These are phyloP conservation scores for Calephelis perditalis DNA, from an alignment of 2,888 invertebrate genomes.

Conservation along the genomic window DNA sequence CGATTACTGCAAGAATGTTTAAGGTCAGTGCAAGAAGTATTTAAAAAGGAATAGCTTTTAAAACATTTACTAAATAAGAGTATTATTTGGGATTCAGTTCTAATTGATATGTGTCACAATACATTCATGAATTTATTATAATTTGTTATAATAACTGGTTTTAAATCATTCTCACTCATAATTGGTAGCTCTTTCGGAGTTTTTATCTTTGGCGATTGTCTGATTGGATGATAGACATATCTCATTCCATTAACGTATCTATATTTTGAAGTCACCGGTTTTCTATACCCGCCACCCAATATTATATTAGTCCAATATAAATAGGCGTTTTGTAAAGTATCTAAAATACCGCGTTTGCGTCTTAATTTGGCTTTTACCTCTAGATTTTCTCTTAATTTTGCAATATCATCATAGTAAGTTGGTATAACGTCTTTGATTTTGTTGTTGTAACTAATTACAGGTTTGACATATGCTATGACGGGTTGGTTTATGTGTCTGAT, in stretches of 20 bases:
- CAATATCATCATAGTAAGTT: conserved; percentile 33
- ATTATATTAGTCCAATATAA: conserved; percentile 55
- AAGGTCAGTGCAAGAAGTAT: conserved; percentile 74
- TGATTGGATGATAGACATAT: conserved; percentile 55
- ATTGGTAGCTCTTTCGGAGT: conserved; percentile 40
- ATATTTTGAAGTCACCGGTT: conserved; percentile 44
- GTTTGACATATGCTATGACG: conserved; percentile 44
- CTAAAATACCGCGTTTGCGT: conserved; percentile 52
- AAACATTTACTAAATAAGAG: no score
- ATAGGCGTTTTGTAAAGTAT: conserved; percentile 54
- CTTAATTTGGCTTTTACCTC: conserved; percentile 34
- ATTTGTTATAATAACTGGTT: conserved; percentile 45
- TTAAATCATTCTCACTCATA: conserved; percentile 31
- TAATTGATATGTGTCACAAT: no score
- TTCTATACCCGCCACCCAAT: conserved; percentile 44
- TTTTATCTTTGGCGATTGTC: conserved; percentile 42
- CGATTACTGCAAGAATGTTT: conserved; percentile 92
- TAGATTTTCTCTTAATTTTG: conserved; percentile 22
- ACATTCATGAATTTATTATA: no score
- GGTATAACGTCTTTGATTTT: conserved; percentile 29
- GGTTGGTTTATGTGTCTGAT: conserved; percentile 34
- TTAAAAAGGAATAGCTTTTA: no score
- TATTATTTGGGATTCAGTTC: no score
- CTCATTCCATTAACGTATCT: conserved; percentile 57
- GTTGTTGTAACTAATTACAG: conserved; percentile 37